Evolutionary conservation across 2,113 vertebrate genomes (phyloP), one percentile per base, ranked within the genome.

Genomic region (Lamprologus tigripictilis): DNA sequence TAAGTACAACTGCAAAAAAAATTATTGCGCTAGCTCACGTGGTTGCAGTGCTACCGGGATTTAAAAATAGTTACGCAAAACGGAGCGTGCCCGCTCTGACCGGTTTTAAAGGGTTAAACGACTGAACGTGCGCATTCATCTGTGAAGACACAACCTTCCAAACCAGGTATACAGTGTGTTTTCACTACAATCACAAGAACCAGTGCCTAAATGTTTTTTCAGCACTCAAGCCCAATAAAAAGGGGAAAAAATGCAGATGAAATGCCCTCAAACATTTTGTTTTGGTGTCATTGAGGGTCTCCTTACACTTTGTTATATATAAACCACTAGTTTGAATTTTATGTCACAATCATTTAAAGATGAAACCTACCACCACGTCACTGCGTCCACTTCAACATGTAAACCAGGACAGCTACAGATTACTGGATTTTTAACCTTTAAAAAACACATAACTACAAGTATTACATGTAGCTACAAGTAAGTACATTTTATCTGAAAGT

Each of bases 261-360:
- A 45, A 71, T 23, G 5, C n/a, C 37, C 37, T 71, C n/a, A 73
- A 73, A 73, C 12, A 9, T 13, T 45, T 23, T 45, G 37, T 10
- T 73, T 73, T 73, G 1, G 37, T 1, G n/a, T 2, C 66, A 71
- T 10, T 63, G 9, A 63, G 58, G 28, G 31, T 35, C 58, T 63
- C 58, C 58, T 7, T 3, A 63, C 58, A 5, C 31, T 63, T 63
- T 19, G 58, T 63, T 63, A 63, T 19, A 63, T 63, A 35, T 63
- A 35, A 63, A 63, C 58, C 28, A 63, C 28, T 35, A 35, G 3
- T n/a, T 0, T 63, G 17, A 11, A 63, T 35, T 66, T 37, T n/a
- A 66, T 66, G 31, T 66, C 10, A 0, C 61, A 37, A n/a, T n/a
- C 0, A 0, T 66, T 37, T n/a, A 8, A 37, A n/a, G 33, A 66